These are phyloP conservation scores for Capromys pilorides DNA, from an alignment of 2,797 vertebrate genomes.

Conservation along the genomic window DNA sequence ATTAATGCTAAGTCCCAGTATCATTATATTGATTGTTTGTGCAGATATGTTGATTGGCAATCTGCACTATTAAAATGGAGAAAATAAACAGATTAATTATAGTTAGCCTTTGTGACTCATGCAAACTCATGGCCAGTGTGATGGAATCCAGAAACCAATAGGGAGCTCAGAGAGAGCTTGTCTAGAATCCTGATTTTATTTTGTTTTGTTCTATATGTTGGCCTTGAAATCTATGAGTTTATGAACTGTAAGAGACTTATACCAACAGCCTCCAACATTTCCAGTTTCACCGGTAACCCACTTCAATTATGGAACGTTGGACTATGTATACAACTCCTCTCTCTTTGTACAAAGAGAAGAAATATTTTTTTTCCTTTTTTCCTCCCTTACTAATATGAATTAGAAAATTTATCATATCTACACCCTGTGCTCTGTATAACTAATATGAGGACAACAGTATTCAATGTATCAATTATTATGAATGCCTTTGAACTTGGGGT, in stretches of 20 bases:
- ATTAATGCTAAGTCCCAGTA: conserved; percentile 48
- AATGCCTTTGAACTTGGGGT: neutral
- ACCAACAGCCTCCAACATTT: too few relatives aligned
- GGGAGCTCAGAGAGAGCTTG: neutral
- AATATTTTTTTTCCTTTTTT: too few relatives aligned
- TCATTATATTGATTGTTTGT: conserved; percentile 48
- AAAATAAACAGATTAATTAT: conserved; percentile 63
- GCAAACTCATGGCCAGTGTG: neutral
- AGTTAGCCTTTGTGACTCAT: neutral
- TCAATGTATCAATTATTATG: too few relatives aligned
- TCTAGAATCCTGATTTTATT: neutral
- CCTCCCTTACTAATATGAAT: too few relatives aligned
- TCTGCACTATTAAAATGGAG: conserved; percentile 41
- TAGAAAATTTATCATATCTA: too few relatives aligned
- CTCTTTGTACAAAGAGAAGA: too few relatives aligned
- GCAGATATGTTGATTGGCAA: conserved; percentile 53
- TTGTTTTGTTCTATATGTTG: neutral
- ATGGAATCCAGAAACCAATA: neutral
- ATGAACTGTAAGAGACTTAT: too few relatives aligned
- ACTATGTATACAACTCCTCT: too few relatives aligned
- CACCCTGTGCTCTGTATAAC: too few relatives aligned
- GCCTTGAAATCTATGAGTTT: neutral
- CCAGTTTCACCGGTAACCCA: too few relatives aligned
- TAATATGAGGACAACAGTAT: too few relatives aligned
- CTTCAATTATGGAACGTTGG: too few relatives aligned